These are phyloP conservation scores for Athene noctua DNA, from an alignment of 2,113 vertebrate species.

Conservation along the genomic window DNA sequence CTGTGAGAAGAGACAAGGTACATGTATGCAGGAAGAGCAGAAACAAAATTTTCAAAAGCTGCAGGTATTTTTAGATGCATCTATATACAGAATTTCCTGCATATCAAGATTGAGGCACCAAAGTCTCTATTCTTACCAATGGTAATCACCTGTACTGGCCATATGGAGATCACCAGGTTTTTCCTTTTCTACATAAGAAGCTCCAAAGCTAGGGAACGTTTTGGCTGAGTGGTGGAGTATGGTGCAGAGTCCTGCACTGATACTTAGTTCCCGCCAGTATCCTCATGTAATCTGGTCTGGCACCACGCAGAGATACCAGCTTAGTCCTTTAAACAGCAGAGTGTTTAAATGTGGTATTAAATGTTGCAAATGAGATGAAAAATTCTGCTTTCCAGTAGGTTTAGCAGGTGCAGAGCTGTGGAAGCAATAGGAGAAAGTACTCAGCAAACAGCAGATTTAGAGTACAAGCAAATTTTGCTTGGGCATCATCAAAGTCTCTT, in stretches of 20 bases:
- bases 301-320: accelerated
- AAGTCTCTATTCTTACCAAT: background rate
- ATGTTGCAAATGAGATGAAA: background rate
- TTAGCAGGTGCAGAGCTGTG: background rate
- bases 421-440: background rate
- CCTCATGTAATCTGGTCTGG: background rate
- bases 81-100: background rate
- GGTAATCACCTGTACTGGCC: background rate
- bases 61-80: background rate
- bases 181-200: background rate
- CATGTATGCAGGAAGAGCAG: background rate
- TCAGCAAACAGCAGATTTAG: background rate
- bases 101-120: background rate
- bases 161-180: background rate
- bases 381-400: background rate
- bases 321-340: background rate
- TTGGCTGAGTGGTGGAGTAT: background rate
- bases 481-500: background rate
- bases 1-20: too few relatives aligned
- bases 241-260: background rate
- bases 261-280: background rate
- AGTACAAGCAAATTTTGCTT: background rate
- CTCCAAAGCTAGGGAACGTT: background rate
- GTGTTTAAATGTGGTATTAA: background rate
- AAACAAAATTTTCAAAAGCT: background rate